Conservation (phyloP, 1,140 invertebrate genomes). For the Anadara kagoshimensis region DNA sequence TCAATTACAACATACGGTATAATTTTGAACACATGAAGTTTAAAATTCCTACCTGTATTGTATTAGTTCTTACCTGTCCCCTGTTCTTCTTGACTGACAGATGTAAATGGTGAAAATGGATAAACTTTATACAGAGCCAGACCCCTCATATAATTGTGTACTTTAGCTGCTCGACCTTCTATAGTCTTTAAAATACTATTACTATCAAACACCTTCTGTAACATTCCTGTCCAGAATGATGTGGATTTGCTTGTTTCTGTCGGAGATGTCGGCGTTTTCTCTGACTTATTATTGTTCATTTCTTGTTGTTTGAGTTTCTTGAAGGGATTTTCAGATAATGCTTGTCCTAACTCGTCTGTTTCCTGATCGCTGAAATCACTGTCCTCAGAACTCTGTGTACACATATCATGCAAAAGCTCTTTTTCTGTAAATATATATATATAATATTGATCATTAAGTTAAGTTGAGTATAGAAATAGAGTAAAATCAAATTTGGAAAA, state of each 20-base stretch:
- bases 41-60: no score
- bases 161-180: conserved; percentile 73
- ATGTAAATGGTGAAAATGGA: conserved; percentile 72
- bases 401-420: conserved; percentile 50
- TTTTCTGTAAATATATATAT: conserved; percentile 49
- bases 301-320: not conserved
- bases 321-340: not conserved
- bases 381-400: conserved; percentile 48
- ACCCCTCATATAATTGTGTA: conserved; percentile 76
- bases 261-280: not conserved
- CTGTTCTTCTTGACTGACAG: conserved; percentile 31
- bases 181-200: conserved; percentile 53
- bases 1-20: no score
- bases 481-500: no score
- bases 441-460: no score
- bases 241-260: conserved; percentile 20
- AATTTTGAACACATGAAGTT: no score
- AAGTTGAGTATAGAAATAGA: no score
- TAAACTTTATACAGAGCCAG: conserved; percentile 71
- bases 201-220: conserved; percentile 47
- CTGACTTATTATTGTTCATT: not conserved
- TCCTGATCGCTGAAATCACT: conserved; percentile 53
- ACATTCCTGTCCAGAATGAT: conserved; percentile 48
- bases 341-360: conserved; percentile 17
- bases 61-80: conserved; percentile 7